Conservation (phyloP, 2,888 invertebrate species). For the Drosophila atroscutellata region DNA sequence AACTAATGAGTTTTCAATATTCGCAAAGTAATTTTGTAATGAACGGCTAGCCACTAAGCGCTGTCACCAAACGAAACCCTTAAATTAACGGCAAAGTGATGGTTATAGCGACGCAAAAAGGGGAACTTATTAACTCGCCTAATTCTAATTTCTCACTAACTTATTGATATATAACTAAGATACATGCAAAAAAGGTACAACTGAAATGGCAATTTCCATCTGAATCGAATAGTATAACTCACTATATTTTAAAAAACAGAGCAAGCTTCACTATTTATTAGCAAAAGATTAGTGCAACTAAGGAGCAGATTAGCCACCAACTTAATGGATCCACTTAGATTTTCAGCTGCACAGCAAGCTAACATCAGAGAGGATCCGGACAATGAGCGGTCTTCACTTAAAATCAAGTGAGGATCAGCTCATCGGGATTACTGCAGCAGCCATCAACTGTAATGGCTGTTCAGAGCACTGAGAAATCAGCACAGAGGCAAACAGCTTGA, state of each 20-base stretch:
- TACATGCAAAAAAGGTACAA: neutral
- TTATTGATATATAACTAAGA: neutral
- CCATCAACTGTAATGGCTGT: neutral
- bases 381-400: neutral
- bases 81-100: neutral
- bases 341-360: neutral
- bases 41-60: conserved; percentile 17
- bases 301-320: neutral
- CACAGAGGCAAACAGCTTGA: conserved; percentile 6
- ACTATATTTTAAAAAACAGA: neutral
- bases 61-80: conserved; percentile 2
- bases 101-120: neutral
- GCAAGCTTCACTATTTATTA: neutral
- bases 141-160: neutral
- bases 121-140: neutral
- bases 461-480: neutral
- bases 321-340: neutral
- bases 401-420: neutral
- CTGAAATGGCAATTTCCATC: neutral
- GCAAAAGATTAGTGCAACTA: neutral
- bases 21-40: conserved; percentile 65
- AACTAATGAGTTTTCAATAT: conserved; percentile 72
- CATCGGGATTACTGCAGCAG: neutral
- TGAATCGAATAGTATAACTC: neutral
- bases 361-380: neutral